phyloP scores from a whole-genome alignment of 2,888 invertebrate species.

The Drosophila subquinaria region DNA sequence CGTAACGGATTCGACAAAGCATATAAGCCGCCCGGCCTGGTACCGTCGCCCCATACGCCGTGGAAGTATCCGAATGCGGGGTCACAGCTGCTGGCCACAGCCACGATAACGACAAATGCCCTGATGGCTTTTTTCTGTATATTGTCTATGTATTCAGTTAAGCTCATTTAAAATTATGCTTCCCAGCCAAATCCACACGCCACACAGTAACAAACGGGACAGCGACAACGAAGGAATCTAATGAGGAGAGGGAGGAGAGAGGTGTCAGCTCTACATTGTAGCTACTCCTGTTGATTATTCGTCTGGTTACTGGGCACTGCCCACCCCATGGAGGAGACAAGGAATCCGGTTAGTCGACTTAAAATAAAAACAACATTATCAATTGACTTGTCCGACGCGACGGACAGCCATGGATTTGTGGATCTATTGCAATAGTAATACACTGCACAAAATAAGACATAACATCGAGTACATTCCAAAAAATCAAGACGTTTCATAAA shows the following conservation, averaged over 20 bases:
- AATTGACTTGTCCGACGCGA: slow-evolving; percentile 14
- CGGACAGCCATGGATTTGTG: slow-evolving; percentile 18
- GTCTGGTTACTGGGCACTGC: slow-evolving; percentile 11
- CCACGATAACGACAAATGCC: slow-evolving; percentile 56
- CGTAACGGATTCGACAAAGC: slow-evolving; percentile 82
- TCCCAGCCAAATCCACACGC: slow-evolving; percentile 52
- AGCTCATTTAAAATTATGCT: slow-evolving; percentile 72
- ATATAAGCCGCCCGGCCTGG: slow-evolving; percentile 79
- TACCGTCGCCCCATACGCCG: slow-evolving; percentile 83
- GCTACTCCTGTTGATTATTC: slow-evolving; percentile 22
- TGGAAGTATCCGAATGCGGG: slow-evolving; percentile 81
- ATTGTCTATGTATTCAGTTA: slow-evolving; percentile 65
- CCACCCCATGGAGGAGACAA: slow-evolving; percentile 11
- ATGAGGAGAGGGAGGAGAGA: slow-evolving; percentile 8
- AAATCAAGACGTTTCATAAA: slow-evolving; percentile 6
- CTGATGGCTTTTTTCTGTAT: slow-evolving; percentile 65
- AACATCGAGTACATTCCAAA: neutral
- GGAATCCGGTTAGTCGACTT: slow-evolving; percentile 20
- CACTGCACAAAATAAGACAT: neutral
- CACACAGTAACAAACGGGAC: slow-evolving; percentile 22
- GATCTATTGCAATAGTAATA: slow-evolving; percentile 4
- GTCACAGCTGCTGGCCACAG: slow-evolving; percentile 51
- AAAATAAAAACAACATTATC: slow-evolving; percentile 7
- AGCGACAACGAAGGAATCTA: slow-evolving; percentile 16
- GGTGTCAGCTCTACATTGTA: slow-evolving; percentile 4